Percentiles rank a stretch among this genome's conserved stretches.
Conservation (phyloP, 2,113 vertebrate species). For the Eolophus roseicapilla region DNA sequence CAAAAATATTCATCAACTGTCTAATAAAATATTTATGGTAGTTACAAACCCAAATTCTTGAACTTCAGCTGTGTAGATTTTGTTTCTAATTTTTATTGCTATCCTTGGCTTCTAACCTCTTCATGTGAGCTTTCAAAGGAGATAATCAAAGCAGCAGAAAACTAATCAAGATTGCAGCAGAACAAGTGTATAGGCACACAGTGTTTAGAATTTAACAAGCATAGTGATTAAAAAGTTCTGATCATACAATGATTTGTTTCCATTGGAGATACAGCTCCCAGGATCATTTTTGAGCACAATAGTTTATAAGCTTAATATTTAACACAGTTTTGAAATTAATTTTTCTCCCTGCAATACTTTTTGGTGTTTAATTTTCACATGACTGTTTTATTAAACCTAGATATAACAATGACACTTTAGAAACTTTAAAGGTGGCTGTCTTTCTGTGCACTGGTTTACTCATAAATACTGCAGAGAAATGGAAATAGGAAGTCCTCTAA, state of each 20-base stretch:
- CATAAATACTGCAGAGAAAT: not conserved
- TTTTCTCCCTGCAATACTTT: not conserved
- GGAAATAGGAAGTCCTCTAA: slow-evolving; percentile 1
- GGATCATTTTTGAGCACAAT: not conserved
- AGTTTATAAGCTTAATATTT: not conserved
- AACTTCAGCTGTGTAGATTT: not conserved
- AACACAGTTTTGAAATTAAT: not conserved
- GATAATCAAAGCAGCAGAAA: slow-evolving; percentile 8
- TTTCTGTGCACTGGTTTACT: not conserved
- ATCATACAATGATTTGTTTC: not conserved
- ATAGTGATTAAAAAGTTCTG: slow-evolving; percentile 28
- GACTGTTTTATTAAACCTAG: not conserved
- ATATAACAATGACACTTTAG: not conserved
- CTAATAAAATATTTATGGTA: not conserved
- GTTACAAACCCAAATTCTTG: not conserved
- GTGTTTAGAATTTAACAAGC: not conserved
- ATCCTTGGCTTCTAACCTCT: not conserved
- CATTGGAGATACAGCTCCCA: not conserved
- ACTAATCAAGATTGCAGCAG: slow-evolving; percentile 16
- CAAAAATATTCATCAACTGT: not conserved
- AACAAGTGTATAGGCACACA: not conserved
- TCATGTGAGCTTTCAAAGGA: not conserved
- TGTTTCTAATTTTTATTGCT: not conserved
- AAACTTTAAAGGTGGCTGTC: not conserved
- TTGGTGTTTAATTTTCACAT: not conserved